Evolutionary conservation across 2,797 vertebrate species (phyloP).

Genomic region (Prionace glauca): DNA sequence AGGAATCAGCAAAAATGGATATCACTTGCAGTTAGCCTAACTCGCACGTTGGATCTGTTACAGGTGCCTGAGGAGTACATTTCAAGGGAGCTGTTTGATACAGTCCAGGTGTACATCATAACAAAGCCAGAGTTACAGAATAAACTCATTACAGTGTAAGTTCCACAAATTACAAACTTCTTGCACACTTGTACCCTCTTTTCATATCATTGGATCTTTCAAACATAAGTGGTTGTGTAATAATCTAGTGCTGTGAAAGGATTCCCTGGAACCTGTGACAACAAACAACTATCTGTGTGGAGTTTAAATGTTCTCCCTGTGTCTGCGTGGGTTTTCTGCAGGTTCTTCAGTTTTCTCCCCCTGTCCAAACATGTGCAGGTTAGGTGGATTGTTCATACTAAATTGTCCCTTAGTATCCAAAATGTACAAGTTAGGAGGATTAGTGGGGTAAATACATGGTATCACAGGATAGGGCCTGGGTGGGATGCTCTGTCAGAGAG

Average conservation of each 20-base stretch:
- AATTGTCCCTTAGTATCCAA: too few species aligned
- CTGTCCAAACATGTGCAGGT: too few species aligned
- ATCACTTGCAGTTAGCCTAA: not conserved
- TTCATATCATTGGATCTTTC: not conserved
- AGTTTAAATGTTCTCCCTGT: too few species aligned
- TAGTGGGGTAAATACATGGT: too few species aligned
- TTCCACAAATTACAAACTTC: slow-evolving; percentile 41
- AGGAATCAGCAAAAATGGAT: not conserved
- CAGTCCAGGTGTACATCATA: slow-evolving; percentile 96
- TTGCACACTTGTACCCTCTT: not conserved
- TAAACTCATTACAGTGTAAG: slow-evolving; percentile 97
- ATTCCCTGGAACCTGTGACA: not conserved
- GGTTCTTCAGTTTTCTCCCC: too few species aligned
- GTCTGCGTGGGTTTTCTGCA: too few species aligned
- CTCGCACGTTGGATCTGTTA: slow-evolving; percentile 7
- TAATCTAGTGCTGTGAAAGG: not conserved
- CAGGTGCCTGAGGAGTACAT: slow-evolving; percentile 98
- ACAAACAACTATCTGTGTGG: not conserved
- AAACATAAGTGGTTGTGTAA: not conserved
- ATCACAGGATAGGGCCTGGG: too few species aligned
- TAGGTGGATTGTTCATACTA: too few species aligned
- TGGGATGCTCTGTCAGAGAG: too few species aligned
- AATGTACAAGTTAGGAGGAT: too few species aligned
- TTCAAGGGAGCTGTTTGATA: slow-evolving; percentile 92
- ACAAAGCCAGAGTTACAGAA: slow-evolving; percentile 97